Percentiles rank a stretch among this genome's conserved stretches.
Evolutionary conservation across 2,113 vertebrate species (phyloP).

Genomic region (Nothocercus nigrocapillus): DNA sequence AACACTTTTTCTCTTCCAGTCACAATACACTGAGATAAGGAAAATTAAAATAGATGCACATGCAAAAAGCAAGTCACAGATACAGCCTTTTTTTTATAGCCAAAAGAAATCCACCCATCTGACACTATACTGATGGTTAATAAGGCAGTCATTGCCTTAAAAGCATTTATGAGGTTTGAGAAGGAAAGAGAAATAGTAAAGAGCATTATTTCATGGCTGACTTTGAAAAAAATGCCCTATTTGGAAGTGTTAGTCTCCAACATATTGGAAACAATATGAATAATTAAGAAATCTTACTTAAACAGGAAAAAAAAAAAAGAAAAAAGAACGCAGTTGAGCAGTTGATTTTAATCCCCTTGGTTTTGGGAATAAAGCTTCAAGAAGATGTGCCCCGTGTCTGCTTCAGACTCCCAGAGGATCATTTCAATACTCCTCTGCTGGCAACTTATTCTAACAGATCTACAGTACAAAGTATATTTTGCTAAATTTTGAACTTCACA

Average conservation of each 20-base stretch:
- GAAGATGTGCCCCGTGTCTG: not conserved
- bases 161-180: not conserved
- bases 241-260: not conserved
- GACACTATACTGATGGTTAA: not conserved
- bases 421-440: not conserved
- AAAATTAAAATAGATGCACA: not conserved
- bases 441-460: not conserved
- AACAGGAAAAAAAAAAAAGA: too few relatives aligned
- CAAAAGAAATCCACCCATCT: not conserved
- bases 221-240: not conserved
- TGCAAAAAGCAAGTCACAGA: not conserved
- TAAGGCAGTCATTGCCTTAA: not conserved
- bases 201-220: not conserved
- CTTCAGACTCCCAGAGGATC: not conserved
- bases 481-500: not conserved
- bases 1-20: not conserved
- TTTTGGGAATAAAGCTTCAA: not conserved
- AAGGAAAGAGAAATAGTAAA: not conserved
- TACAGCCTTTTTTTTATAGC: not conserved
- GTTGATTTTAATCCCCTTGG: not conserved
- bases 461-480: not conserved
- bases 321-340: not conserved
- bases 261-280: not conserved
- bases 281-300: not conserved
- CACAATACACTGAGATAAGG: not conserved